Conservation (phyloP, 2,797 vertebrate species). For the Pangasius macronema region DNA sequence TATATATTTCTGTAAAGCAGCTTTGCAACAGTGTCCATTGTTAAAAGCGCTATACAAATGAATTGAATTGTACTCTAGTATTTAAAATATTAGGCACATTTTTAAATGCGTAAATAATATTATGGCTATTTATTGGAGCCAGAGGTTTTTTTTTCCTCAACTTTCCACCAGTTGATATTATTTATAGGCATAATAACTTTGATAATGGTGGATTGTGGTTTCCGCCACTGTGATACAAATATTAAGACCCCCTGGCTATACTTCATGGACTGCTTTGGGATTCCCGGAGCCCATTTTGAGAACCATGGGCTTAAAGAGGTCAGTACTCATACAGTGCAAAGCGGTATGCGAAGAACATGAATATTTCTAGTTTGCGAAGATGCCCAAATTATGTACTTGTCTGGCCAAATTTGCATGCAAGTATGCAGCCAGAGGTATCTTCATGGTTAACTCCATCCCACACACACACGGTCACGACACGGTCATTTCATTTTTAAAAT, state of each 20-base stretch:
- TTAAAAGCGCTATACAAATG: background rate
- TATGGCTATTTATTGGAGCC: background rate
- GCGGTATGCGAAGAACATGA: background rate
- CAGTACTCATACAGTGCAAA: slow-evolving; percentile 2
- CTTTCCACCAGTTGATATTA: background rate
- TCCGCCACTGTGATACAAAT: background rate
- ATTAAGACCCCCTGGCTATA: background rate
- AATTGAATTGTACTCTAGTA: background rate
- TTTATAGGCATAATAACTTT: background rate
- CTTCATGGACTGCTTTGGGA: background rate
- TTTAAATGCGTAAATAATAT: background rate
- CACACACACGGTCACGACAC: background rate
- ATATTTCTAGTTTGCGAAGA: background rate
- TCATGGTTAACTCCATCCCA: slow-evolving; percentile 10
- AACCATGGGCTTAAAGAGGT: slow-evolving; percentile 3
- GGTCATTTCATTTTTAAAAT: slow-evolving; percentile 18
- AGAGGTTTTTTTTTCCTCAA: background rate
- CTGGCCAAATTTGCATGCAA: slow-evolving; percentile 6
- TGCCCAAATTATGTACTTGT: slow-evolving; percentile 8
- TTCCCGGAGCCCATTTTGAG: background rate
- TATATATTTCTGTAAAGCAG: background rate
- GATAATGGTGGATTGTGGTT: background rate
- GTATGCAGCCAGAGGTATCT: slow-evolving; percentile 7
- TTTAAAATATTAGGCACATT: background rate
- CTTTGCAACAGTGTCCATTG: background rate